Percentiles rank a stretch among this genome's conserved stretches.
Conservation (phyloP, 1,140 invertebrate species). For the Mercenaria mercenaria region DNA sequence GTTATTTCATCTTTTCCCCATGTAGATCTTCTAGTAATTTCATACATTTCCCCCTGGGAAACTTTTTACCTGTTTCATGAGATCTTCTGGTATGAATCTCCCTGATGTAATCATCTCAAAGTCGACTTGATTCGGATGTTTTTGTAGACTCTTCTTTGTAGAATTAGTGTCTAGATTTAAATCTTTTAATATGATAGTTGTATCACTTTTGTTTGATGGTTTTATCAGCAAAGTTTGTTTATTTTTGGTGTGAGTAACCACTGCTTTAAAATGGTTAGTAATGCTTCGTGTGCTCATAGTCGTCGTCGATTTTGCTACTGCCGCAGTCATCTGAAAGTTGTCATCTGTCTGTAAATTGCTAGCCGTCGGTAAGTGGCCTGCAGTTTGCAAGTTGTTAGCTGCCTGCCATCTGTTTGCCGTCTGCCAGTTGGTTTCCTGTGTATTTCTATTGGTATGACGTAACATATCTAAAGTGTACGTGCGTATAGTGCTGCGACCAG, state of each 20-base stretch:
- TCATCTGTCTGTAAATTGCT: too few relatives aligned
- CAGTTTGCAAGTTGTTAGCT: not conserved
- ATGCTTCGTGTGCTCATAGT: not conserved
- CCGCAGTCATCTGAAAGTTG: not conserved
- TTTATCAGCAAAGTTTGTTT: not conserved
- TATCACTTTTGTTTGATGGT: not conserved
- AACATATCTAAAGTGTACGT: not conserved
- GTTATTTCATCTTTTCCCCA: too few relatives aligned
- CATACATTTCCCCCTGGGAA: too few relatives aligned
- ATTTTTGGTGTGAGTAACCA: not conserved
- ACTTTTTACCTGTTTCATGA: not conserved
- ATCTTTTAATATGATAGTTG: not conserved
- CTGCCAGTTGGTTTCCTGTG: not conserved
- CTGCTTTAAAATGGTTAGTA: not conserved
- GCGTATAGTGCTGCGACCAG: not conserved
- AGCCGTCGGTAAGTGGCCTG: not conserved
- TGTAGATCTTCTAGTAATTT: too few relatives aligned
- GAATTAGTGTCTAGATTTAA: not conserved
- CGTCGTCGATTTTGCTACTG: not conserved
- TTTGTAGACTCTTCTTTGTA: not conserved
- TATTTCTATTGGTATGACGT: not conserved
- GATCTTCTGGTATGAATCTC: not conserved
- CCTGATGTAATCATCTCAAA: not conserved
- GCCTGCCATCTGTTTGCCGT: not conserved
- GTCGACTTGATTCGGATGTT: not conserved